phyloP scores from a whole-genome alignment of 2,113 vertebrate genomes.

The Anolis carolinensis region DNA sequence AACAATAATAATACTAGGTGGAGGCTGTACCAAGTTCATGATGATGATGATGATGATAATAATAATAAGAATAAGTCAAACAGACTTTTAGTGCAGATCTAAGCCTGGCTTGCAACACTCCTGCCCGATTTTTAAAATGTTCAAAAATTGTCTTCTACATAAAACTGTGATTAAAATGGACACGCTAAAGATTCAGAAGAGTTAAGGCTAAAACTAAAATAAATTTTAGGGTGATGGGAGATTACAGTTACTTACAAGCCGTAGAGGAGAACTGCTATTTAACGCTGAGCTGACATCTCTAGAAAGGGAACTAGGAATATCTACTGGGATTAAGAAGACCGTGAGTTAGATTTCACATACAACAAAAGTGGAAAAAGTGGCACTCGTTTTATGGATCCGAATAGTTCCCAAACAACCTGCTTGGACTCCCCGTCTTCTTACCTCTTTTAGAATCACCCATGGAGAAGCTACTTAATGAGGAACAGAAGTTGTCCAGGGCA shows the following conservation, averaged over 20 bases:
- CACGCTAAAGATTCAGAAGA: background rate
- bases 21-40: background rate
- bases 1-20: too few relatives aligned
- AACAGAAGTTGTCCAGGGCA: conserved; percentile 82
- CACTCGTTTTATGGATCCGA: background rate
- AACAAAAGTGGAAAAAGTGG: fast-evolving
- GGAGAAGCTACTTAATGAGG: conserved; percentile 84
- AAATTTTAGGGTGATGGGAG: too few relatives aligned
- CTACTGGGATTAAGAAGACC: conserved; percentile 70
- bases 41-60: too few relatives aligned
- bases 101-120: background rate
- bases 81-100: background rate
- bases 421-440: conserved; percentile 56
- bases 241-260: conserved; percentile 74
- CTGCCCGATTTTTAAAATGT: background rate
- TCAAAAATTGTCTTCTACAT: background rate
- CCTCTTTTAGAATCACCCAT: conserved; percentile 87
- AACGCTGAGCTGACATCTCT: conserved; percentile 75
- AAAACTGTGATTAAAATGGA: conserved; percentile 12
- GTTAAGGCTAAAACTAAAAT: background rate
- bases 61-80: too few relatives aligned
- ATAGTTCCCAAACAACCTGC: too few relatives aligned
- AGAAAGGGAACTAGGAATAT: conserved; percentile 74
- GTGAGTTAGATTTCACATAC: background rate
- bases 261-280: conserved; percentile 70